These are phyloP conservation scores for Xiphydria camelus DNA, from an alignment of 2,888 invertebrate species.

Conservation along the genomic window DNA sequence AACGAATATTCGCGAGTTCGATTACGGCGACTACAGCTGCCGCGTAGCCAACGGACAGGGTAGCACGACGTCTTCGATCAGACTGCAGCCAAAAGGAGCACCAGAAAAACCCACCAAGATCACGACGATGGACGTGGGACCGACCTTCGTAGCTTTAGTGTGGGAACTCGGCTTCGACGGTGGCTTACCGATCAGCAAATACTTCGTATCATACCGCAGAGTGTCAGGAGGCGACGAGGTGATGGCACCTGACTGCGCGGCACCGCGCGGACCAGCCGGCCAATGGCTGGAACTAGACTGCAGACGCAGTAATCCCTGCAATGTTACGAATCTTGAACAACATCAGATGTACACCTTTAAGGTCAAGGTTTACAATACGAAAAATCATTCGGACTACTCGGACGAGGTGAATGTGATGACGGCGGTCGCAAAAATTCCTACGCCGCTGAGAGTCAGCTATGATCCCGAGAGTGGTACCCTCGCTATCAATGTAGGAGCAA, in stretches of 20 bases:
- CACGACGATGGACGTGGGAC: slow-evolving; percentile 73
- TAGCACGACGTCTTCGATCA: slow-evolving; percentile 73
- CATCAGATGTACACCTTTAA: slow-evolving; percentile 86
- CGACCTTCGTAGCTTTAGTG: slow-evolving; percentile 76
- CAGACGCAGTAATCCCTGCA: slow-evolving; percentile 83
- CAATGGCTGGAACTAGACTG: slow-evolving; percentile 88
- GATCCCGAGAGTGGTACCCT: slow-evolving; percentile 77
- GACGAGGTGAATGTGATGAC: slow-evolving; percentile 82
- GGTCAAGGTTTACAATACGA: slow-evolving; percentile 86
- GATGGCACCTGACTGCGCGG: slow-evolving; percentile 66
- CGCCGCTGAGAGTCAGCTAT: slow-evolving; percentile 79
- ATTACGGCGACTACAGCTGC: slow-evolving; percentile 92
- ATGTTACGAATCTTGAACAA: slow-evolving; percentile 82
- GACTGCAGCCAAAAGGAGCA: slow-evolving; percentile 82
- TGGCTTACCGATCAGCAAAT: slow-evolving; percentile 83
- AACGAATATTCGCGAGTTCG: slow-evolving; percentile 75
- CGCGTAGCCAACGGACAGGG: slow-evolving; percentile 84
- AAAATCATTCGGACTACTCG: slow-evolving; percentile 85
- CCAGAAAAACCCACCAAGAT: slow-evolving; percentile 82
- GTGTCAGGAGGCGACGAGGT: slow-evolving; percentile 67
- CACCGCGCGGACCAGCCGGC: slow-evolving; percentile 62
- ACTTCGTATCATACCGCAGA: slow-evolving; percentile 80
- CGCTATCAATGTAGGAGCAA: slow-evolving; percentile 78
- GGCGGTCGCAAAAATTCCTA: slow-evolving; percentile 80
- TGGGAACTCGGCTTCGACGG: slow-evolving; percentile 94